These are phyloP conservation scores for Epinotia ramella DNA, from an alignment of 2,888 invertebrate genomes.

Conservation along the genomic window DNA sequence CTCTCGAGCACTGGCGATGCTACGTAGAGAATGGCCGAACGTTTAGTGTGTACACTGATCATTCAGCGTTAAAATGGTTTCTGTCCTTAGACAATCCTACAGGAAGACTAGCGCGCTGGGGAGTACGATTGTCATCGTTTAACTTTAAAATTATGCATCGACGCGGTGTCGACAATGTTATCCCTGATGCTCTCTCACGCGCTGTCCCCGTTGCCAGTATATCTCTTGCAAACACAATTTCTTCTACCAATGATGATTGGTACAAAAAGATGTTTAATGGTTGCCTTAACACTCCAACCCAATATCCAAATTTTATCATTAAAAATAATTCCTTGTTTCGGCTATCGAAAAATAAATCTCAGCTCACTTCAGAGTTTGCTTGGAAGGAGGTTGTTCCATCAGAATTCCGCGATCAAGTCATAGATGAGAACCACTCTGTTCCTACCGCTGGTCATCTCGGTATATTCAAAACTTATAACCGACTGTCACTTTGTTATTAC, in stretches of 20 bases:
- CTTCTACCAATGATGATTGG: slow-evolving; percentile 15
- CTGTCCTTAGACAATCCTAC: slow-evolving; percentile 35
- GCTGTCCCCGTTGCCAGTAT: neutral
- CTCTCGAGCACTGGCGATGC: slow-evolving; percentile 43
- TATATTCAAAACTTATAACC: slow-evolving; percentile 41
- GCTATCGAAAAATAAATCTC: slow-evolving; percentile 1
- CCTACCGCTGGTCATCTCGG: slow-evolving; percentile 11
- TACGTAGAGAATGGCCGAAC: slow-evolving; percentile 29
- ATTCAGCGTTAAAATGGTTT: slow-evolving; percentile 37
- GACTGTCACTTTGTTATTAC: slow-evolving; percentile 25
- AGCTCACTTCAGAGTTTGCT: slow-evolving; percentile 22
- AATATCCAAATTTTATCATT: neutral
- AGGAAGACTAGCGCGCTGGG: slow-evolving; percentile 38
- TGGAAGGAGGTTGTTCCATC: slow-evolving; percentile 1
- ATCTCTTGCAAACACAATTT: neutral
- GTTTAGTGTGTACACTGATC: slow-evolving; percentile 35
- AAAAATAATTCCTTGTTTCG: neutral
- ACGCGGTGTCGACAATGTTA: neutral
- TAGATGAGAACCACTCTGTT: neutral
- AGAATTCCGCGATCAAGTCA: neutral
- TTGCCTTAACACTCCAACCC: neutral
- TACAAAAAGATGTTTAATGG: slow-evolving; percentile 30
- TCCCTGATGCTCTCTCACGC: neutral
- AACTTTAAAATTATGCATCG: neutral
- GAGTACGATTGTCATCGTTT: no score